Conservation (phyloP, 1,140 invertebrate species). For the Leptonema lineaticorne region DNA sequence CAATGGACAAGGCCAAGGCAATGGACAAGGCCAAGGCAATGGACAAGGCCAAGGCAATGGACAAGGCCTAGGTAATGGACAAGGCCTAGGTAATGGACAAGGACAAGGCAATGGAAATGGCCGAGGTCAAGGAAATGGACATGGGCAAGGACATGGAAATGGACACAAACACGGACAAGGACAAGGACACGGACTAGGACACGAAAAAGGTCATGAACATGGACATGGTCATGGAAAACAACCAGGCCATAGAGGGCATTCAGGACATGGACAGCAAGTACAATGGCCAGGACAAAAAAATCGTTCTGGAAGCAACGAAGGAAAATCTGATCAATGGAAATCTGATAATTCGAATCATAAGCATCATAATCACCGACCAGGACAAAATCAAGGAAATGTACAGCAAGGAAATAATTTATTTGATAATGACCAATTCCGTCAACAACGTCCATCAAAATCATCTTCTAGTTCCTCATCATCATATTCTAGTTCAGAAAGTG, state of each 20-base stretch:
- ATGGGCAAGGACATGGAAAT: constrained; percentile 47
- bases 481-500: constrained; percentile 40
- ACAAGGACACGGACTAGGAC: background rate
- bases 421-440: too few species aligned
- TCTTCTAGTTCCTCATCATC: constrained; percentile 39
- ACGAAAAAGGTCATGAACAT: background rate
- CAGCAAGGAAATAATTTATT: too few species aligned
- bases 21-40: constrained; percentile 35
- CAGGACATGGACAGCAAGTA: background rate
- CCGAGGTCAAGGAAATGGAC: constrained; percentile 6
- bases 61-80: constrained; percentile 18
- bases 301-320: background rate
- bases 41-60: constrained; percentile 20
- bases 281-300: background rate
- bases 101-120: constrained; percentile 40
- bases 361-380: background rate
- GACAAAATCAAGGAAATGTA: background rate
- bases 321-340: background rate
- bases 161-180: constrained; percentile 56
- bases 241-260: background rate
- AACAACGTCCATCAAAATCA: constrained; percentile 34
- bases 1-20: constrained; percentile 41
- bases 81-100: constrained; percentile 38
- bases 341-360: too few species aligned
- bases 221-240: background rate